These are phyloP conservation scores for Amblyopsis hoosieri DNA, from an alignment of 2,797 vertebrate genomes.

Conservation along the genomic window DNA sequence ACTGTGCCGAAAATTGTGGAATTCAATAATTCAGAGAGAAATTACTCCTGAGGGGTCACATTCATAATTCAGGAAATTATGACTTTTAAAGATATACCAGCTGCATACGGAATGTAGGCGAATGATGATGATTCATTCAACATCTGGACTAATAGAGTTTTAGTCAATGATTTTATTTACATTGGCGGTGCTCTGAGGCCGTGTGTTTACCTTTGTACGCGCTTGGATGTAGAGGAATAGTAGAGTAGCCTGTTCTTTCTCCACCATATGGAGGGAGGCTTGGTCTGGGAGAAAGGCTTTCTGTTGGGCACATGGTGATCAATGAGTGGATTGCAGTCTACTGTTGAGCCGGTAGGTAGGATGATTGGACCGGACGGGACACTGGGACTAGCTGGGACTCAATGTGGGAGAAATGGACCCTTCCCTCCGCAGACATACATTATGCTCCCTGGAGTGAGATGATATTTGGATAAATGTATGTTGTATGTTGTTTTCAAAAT, in stretches of 20 bases:
- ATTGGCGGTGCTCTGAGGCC: conserved; percentile 31
- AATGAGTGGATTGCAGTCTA: conserved; percentile 26
- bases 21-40: conserved; percentile 82
- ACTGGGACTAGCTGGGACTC: too few species aligned
- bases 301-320: conserved; percentile 32
- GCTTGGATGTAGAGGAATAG: conserved; percentile 26
- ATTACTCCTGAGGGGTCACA: conserved; percentile 73
- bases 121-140: conserved; percentile 77
- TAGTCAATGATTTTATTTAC: conserved; percentile 54
- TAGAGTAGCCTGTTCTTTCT: conserved; percentile 32
- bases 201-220: conserved; percentile 37
- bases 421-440: too few species aligned
- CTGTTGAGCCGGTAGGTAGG: conserved; percentile 13
- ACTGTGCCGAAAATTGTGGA: conserved; percentile 58
- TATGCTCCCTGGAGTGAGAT: too few species aligned
- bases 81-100: conserved; percentile 77
- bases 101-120: conserved; percentile 50
- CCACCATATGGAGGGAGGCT: conserved; percentile 36
- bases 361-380: too few species aligned
- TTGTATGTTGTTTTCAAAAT: too few species aligned
- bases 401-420: too few species aligned
- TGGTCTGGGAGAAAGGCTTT: conserved; percentile 35
- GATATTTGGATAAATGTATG: too few species aligned
- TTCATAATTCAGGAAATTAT: conserved; percentile 85
- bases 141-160: conserved; percentile 75